Evolutionary conservation across 2,888 invertebrate species (phyloP), one percentile per base, ranked within the genome.

Genomic region (Cyclophora albipunctata): DNA sequence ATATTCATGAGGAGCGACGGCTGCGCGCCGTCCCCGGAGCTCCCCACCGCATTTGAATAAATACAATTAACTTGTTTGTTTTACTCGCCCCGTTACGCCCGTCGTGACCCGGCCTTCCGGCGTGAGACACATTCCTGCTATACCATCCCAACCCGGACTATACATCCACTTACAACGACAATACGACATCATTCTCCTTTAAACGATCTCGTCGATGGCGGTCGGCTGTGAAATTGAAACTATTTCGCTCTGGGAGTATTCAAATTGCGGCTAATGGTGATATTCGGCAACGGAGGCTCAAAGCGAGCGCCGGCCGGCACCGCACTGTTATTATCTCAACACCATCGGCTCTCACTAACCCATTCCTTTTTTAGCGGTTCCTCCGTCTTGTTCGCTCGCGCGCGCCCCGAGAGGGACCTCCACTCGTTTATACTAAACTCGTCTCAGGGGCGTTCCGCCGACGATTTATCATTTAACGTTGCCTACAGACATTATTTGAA

Each of bases 31-130:
- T 71, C 69, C 69, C 62, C 58, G 66, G 58, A 63, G 63, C 62
- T 69, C 73, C 71, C 72, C 66, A 64, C 66, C 77, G 66, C 80
- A 87, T 88, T 87, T 86, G 81, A 88, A 88, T 87, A 88, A 86
- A 87, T 85, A 88, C 86, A 86, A 88, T 88, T 88, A 86, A 84
- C 85, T 88, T 87, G 85, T 88, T 87, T 88, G 87, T 85, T 86
- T 86, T 85, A 77, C 78, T 75, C 75, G 73, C 70, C 77, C 73
- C 64, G 71, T 67, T 68, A 74, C 78, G 74, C 78, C 78, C 78
- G 58, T 54, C 63, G 66, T 69, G 71, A 71, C 71, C 70, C 70
- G 64, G 69, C 73, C 76, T 75, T 70, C 71, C 73, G 71, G 67
- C 66, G 62, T 66, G 66, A 62, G 69, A 68, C 69, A 67, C 72